A percentile compares a stretch with the other conserved stretches of the same genome.
phyloP scores from a whole-genome alignment of 2,113 vertebrate species.

The Bambusicola thoracicus region DNA sequence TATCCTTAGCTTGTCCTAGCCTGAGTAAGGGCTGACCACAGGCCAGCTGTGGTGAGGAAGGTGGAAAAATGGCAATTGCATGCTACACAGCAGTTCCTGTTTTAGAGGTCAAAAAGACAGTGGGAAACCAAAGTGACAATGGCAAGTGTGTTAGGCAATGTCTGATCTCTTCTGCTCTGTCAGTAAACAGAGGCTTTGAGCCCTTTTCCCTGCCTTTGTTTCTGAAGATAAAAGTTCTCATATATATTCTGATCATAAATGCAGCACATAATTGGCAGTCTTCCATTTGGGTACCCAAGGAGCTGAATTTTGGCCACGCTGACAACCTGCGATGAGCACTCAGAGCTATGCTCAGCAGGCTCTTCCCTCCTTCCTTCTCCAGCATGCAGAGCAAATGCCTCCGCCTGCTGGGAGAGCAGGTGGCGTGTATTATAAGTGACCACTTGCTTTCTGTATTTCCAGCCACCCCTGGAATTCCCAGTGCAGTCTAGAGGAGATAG shows the following conservation, averaged over 20 bases:
- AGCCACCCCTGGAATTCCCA: not conserved
- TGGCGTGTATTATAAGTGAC: slow-evolving; percentile 48
- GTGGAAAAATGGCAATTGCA: not conserved
- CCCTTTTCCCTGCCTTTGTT: not conserved
- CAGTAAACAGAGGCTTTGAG: not conserved
- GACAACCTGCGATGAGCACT: not conserved
- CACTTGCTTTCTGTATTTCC: slow-evolving; percentile 17
- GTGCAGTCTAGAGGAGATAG: not conserved
- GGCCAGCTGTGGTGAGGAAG: not conserved
- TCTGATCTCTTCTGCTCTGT: not conserved
- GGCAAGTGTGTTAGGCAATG: not conserved
- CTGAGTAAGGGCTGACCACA: not conserved
- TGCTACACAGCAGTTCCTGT: not conserved
- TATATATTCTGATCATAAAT: not conserved
- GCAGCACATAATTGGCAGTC: not conserved
- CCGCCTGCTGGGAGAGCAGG: slow-evolving; percentile 20
- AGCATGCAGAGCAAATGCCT: not conserved
- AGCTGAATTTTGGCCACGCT: not conserved
- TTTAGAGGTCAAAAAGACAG: not conserved
- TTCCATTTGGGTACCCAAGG: not conserved
- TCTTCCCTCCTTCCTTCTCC: not conserved
- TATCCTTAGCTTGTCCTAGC: not conserved
- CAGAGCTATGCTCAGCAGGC: not conserved
- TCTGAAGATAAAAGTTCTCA: not conserved
- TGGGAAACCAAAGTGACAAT: not conserved